Base-by-base conservation (phyloP, 2,797 vertebrate species). In the Carduelis carduelis region DNA sequence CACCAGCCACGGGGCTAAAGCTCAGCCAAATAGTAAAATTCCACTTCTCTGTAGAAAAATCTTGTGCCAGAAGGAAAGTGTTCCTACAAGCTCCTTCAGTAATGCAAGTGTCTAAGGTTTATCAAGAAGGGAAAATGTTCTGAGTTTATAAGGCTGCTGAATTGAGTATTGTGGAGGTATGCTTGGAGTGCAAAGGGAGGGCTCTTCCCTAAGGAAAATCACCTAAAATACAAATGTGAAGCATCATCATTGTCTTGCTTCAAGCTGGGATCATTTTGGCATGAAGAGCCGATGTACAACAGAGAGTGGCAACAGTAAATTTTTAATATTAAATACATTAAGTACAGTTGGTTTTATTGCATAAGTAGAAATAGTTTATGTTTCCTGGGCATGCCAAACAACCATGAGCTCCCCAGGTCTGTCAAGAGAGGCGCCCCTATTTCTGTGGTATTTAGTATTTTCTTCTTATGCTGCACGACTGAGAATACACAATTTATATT, bases 391-490 rank as follows among this genome's bases (percentile, higher is more conserved):
- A 18, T 9, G 10, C 8, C 12, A 89, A 75, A 32, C 5, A 72
- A 70, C 19, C 30, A 44, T 1, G 3, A 60, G 9, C 22, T 65
- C 57, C 14, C 35, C 28, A 17, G 8, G 28, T 80, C 43, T 74
- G 20, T 41, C 35, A 61, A 13, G 44, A 52, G 1, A 56, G 5
- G 9, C 3, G 16, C 11, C 23, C 12, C 10, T 17, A 7, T 11
- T 65, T 35, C 23, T 59, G 34, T 21, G 8, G 27, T 30, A 15
- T 10, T 17, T 8, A 15, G 21, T 12, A n/a, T 49, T 78, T 72
- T 50, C 35, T 55, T 64, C 30, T n/a, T 22, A 14, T 1, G 11
- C 41, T 50, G 28, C 20, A 44, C 0, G 0, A 17, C 2, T 56
- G 24, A n/a, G 61, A 85, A 69, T 46, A 34, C 4, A 13, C 4